Percentiles rank a stretch among this genome's conserved stretches.
These are phyloP conservation scores for Apoderus coryli DNA, from an alignment of 2,888 invertebrate species.

Conservation along the genomic window DNA sequence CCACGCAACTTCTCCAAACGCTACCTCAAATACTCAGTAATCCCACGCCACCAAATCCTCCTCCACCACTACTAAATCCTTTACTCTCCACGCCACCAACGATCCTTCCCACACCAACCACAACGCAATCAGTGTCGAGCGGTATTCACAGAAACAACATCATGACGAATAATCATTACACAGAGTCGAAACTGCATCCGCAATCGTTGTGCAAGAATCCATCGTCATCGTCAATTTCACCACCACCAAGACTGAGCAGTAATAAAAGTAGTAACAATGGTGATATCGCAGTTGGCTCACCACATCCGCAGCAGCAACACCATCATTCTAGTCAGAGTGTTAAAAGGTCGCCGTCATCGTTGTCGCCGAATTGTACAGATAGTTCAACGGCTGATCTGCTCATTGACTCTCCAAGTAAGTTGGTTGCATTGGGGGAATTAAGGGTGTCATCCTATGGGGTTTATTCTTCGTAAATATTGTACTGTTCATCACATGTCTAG, in stretches of 20 bases:
- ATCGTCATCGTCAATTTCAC: conserved; percentile 30
- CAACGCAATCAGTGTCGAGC: conserved; percentile 17
- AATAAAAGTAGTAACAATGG: conserved; percentile 21
- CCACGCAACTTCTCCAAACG: conserved; percentile 52
- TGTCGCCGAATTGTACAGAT: conserved; percentile 47
- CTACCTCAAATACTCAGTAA: conserved; percentile 46
- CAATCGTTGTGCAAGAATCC: conserved; percentile 18
- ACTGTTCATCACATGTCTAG: no score
- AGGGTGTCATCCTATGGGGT: no score
- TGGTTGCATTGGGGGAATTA: no score
- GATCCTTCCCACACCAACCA: conserved; percentile 16
- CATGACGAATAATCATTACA: conserved; percentile 27
- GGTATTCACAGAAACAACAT: conserved; percentile 18
- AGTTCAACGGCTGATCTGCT: conserved; percentile 54
- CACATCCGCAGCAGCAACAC: no score
- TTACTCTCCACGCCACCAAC: conserved; percentile 12
- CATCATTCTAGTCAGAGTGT: conserved; percentile 36
- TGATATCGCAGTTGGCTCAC: conserved; percentile 41
- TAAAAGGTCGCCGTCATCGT: conserved; percentile 49
- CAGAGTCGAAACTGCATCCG: conserved; percentile 26
- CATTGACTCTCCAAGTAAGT: conserved; percentile 77
- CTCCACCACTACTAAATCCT: conserved; percentile 12
- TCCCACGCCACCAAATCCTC: conserved; percentile 18
- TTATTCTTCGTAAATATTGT: no score
- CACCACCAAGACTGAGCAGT: conserved; percentile 22